phyloP scores from a whole-genome alignment of 2,113 vertebrate species.

The Sinocyclocheilus anophthalmus region DNA sequence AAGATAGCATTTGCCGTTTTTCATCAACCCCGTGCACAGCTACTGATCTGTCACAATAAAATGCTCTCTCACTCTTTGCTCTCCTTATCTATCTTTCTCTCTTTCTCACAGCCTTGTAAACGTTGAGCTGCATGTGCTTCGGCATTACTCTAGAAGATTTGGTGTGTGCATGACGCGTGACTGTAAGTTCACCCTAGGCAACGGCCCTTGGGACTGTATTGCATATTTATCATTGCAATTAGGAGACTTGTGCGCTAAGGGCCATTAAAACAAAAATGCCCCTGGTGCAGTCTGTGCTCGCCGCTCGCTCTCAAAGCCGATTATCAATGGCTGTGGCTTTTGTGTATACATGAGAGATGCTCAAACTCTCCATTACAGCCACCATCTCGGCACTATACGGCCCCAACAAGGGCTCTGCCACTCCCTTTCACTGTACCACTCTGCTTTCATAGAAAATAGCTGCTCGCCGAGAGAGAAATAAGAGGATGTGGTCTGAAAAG shows the following conservation, averaged over 20 bases:
- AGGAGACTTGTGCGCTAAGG: neutral
- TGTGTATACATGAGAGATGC: constrained; percentile 41
- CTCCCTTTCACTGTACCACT: constrained; percentile 20
- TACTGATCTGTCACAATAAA: constrained; percentile 28
- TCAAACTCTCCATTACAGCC: constrained; percentile 23
- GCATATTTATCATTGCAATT: constrained; percentile 46
- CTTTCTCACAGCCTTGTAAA: neutral
- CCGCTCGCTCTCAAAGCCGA: neutral
- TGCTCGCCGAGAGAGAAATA: neutral
- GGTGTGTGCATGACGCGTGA: neutral
- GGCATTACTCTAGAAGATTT: neutral
- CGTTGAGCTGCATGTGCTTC: neutral
- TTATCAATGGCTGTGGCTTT: constrained; percentile 33
- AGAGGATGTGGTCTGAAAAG: constrained; percentile 28
- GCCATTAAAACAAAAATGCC: constrained; percentile 1
- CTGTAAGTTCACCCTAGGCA: constrained; percentile 9
- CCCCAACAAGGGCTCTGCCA: constrained; percentile 4
- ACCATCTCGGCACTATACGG: neutral
- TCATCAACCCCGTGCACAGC: neutral
- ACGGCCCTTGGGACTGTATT: neutral
- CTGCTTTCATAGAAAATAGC: constrained; percentile 26
- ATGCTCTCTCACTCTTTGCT: neutral
- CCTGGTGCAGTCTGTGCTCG: constrained; percentile 3
- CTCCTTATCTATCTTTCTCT: neutral
- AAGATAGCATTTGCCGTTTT: constrained; percentile 33